A percentile compares a stretch with the other conserved stretches of the same genome.
phyloP scores from a whole-genome alignment of 2,888 invertebrate genomes.

The Eupithecia exiguata region DNA sequence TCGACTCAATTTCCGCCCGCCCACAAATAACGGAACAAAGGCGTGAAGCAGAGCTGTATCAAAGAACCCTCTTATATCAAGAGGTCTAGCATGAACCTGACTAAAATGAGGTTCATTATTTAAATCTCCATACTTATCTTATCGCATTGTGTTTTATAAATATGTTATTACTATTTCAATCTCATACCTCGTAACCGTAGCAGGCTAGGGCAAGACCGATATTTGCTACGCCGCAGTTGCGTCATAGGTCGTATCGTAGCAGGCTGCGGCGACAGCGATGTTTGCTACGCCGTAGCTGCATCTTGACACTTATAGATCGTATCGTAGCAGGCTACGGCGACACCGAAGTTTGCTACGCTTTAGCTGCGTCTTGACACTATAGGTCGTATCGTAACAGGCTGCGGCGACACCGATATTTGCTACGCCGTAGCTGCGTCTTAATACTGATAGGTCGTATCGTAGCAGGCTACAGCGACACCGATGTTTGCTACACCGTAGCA shows the following conservation, averaged over 20 bases:
- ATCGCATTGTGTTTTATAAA: background rate
- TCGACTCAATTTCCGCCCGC: slow-evolving; percentile 8
- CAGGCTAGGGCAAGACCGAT: too few relatives aligned
- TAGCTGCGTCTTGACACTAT: too few relatives aligned
- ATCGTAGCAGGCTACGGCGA: background rate
- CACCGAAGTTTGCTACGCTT: too few relatives aligned
- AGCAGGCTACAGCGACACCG: background rate
- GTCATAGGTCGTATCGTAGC: too few relatives aligned
- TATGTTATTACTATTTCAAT: too few relatives aligned
- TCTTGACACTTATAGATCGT: too few relatives aligned
- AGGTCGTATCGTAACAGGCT: background rate
- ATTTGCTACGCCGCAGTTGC: too few relatives aligned
- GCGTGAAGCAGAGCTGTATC: slow-evolving; percentile 15
- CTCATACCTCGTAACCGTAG: too few relatives aligned
- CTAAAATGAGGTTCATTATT: background rate
- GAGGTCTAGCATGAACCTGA: background rate
- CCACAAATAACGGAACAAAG: slow-evolving; percentile 21
- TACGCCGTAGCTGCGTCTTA: background rate
- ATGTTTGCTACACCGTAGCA: too few relatives aligned
- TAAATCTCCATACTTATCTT: background rate
- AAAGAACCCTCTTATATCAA: slow-evolving; percentile 12
- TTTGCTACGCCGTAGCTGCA: background rate
- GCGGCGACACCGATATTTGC: background rate
- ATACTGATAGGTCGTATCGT: too few relatives aligned
- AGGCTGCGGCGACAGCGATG: background rate